A percentile compares a stretch with the other conserved stretches of the same genome.
These are phyloP conservation scores for Drosophila leonis DNA, from an alignment of 2,888 invertebrate species.

Conservation along the genomic window DNA sequence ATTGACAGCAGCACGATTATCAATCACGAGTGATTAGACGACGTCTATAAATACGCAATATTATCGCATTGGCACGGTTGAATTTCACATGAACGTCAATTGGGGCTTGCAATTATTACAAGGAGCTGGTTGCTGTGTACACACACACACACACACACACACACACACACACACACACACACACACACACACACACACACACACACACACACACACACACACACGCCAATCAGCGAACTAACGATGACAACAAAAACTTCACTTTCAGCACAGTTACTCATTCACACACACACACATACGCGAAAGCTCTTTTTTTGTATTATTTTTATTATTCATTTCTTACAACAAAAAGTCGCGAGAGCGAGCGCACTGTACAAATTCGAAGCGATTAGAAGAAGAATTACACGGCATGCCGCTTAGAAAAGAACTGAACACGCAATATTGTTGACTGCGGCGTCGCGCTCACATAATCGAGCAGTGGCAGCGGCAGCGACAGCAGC, in stretches of 20 bases:
- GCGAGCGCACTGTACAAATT: conserved; percentile 57
- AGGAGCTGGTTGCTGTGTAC: conserved; percentile 39
- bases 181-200: background rate
- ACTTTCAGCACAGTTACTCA: conserved; percentile 56
- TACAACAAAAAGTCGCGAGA: conserved; percentile 36
- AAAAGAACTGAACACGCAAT: conserved; percentile 83
- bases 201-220: background rate
- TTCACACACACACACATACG: conserved; percentile 12
- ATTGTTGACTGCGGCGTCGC: conserved; percentile 69
- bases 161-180: background rate
- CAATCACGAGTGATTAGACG: conserved; percentile 74
- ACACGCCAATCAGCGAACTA: conserved; percentile 19
- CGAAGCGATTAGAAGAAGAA: conserved; percentile 77
- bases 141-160: background rate
- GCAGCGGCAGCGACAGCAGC: conserved; percentile 48
- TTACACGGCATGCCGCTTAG: conserved; percentile 84
- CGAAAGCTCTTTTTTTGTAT: background rate
- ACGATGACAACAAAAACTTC: conserved; percentile 57
- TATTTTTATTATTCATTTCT: conserved; percentile 4
- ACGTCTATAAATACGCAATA: conserved; percentile 72
- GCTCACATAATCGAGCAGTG: conserved; percentile 72
- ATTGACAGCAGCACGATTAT: conserved; percentile 68
- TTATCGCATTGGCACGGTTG: conserved; percentile 58
- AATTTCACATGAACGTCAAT: conserved; percentile 39
- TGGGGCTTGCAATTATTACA: conserved; percentile 66